A percentile compares a stretch with the other conserved stretches of the same genome.
Evolutionary conservation across 2,797 vertebrate species (phyloP).

Genomic region (Rhinoraja longicauda): DNA sequence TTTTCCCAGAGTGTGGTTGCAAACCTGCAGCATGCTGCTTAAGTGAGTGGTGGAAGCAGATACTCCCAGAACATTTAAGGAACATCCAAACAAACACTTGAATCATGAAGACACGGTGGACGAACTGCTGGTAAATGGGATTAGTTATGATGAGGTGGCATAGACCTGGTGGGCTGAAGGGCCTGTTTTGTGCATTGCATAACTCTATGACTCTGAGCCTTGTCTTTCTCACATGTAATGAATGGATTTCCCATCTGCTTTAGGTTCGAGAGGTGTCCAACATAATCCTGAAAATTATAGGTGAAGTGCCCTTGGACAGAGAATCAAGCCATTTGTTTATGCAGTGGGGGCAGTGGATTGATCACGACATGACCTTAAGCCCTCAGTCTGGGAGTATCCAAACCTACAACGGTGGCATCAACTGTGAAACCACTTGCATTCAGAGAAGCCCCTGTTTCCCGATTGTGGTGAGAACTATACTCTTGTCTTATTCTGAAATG

Average conservation of each 20-base stretch:
- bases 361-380: background rate
- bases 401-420: background rate
- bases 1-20: too few relatives aligned
- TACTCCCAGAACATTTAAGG: too few relatives aligned
- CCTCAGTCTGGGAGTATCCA: background rate
- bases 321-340: background rate
- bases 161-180: too few relatives aligned
- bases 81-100: too few relatives aligned
- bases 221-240: background rate
- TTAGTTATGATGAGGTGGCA: too few relatives aligned
- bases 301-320: background rate
- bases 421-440: background rate
- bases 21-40: too few relatives aligned
- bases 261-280: background rate
- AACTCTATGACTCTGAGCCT: too few relatives aligned
- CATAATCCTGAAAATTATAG: background rate
- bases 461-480: background rate
- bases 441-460: background rate
- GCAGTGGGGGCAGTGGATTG: constrained; percentile 21
- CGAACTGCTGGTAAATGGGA: too few relatives aligned
- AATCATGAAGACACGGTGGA: too few relatives aligned
- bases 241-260: background rate
- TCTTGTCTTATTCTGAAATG: background rate
- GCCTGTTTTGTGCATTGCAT: too few relatives aligned
- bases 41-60: too few relatives aligned